A percentile compares a stretch with the other conserved stretches of the same genome.
Evolutionary conservation across 2,888 invertebrate genomes (phyloP).

Genomic region (Pediacus dermestoides): DNA sequence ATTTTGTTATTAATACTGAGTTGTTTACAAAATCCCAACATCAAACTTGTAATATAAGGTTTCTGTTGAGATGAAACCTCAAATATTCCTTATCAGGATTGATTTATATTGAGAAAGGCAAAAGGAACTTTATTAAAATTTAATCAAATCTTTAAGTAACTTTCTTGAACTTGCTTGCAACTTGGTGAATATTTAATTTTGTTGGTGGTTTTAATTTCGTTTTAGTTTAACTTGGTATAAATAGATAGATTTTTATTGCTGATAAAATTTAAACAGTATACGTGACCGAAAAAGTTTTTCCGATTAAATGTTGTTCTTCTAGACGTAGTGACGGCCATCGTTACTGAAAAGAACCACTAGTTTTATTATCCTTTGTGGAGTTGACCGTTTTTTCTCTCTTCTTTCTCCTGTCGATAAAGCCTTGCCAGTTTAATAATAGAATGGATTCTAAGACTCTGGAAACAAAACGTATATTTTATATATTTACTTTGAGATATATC

Average conservation of each 20-base stretch:
- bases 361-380: conserved; percentile 8
- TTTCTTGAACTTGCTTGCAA: too few species aligned
- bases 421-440: conserved; percentile 26
- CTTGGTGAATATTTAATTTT: neutral
- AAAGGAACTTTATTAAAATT: conserved; percentile 1
- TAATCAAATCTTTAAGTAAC: too few species aligned
- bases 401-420: conserved; percentile 19
- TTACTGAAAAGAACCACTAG: conserved; percentile 1
- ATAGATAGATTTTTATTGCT: neutral
- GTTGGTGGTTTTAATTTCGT: conserved; percentile 1
- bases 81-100: neutral
- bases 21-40: too few species aligned
- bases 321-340: neutral
- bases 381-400: conserved; percentile 5
- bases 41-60: neutral
- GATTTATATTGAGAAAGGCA: neutral
- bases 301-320: conserved; percentile 4
- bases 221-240: conserved; percentile 1
- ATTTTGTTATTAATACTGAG: too few species aligned
- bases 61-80: conserved; percentile 4
- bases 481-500: conserved; percentile 7
- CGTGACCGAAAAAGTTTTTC: conserved; percentile 12
- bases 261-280: conserved; percentile 5
- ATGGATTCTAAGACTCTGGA: conserved; percentile 17
- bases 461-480: conserved; percentile 8